phyloP scores from a whole-genome alignment of 2,113 vertebrate species.

The Argyrosomus japonicus region DNA sequence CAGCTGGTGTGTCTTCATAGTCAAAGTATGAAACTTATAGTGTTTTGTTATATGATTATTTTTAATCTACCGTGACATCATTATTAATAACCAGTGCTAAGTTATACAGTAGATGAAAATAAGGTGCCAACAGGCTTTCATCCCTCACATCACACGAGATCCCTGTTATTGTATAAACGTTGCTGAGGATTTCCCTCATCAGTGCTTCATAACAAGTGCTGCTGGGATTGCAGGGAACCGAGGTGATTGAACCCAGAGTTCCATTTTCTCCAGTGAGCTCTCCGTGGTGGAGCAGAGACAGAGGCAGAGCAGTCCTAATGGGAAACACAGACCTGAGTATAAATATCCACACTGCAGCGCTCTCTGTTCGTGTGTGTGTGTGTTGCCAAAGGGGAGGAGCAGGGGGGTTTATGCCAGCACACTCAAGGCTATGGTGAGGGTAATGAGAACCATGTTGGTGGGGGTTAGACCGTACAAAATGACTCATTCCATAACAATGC shows the following conservation, averaged over 20 bases:
- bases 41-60: no score
- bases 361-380: constrained; percentile 24
- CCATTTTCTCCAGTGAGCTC: constrained; percentile 38
- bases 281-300: constrained; percentile 39
- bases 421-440: constrained; percentile 57
- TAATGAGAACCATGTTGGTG: constrained; percentile 69
- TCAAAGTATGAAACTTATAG: no score
- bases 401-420: constrained; percentile 42
- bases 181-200: constrained; percentile 47
- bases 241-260: constrained; percentile 43
- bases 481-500: constrained; percentile 65
- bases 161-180: constrained; percentile 4
- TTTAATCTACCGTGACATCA: not conserved
- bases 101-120: not conserved
- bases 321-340: constrained; percentile 73
- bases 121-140: constrained; percentile 10
- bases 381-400: constrained; percentile 54
- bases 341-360: constrained; percentile 65
- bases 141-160: not conserved
- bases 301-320: constrained; percentile 62
- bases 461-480: constrained; percentile 52
- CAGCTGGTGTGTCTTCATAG: no score
- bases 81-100: not conserved
- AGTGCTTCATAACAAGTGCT: constrained; percentile 25
- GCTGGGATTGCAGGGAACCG: constrained; percentile 16